Evolutionary conservation across 2,888 invertebrate genomes (phyloP), one percentile per base, ranked within the genome.

Genomic region (Melieria omissa): DNA sequence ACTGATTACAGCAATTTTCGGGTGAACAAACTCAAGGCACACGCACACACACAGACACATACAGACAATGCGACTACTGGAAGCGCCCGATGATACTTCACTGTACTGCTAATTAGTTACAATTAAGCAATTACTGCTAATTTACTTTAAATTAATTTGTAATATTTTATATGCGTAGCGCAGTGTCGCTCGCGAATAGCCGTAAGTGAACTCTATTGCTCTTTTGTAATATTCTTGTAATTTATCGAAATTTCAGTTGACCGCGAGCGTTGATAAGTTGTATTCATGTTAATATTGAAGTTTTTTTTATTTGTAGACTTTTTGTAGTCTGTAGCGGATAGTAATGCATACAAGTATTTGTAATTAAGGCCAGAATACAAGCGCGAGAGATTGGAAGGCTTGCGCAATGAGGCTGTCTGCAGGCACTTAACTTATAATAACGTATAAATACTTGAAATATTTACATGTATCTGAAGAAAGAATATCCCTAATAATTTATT

Each of bases 71-170:
- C 29, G 8, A 68, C 52, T 61, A 6, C 42, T 47, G 9, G 12
- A 61, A 47, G 44, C 60, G 60, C 10, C 1, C 42, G 12, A 45
- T 45, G 61, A 60, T 42, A 52, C 61, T 68, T 29, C 29, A 29
- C 29, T 29, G 29, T 29, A 45, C 14, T 66, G 66, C 66, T 58
- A 57, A 66, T 58, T 66, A 66, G 60, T 14, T 66, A 66, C 14
- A 8, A 58, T 66, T 66, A 66, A 66, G 66, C 58, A 58, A 58
- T 66, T 66, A 58, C 57, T 58, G 60, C 60, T 66, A 60, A 58
- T 47, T 58, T 58, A 58, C 49, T 49, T 14, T 57, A 58, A 66
- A 58, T 66, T 66, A 66, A 46, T 66, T 58, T 42, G 41, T 58
- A 47, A 66, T 66, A 66, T 46, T 47, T 58, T 58, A 49, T 7